Base-by-base conservation (phyloP, 2,888 invertebrate genomes). In the Cantharis nigra region DNA sequence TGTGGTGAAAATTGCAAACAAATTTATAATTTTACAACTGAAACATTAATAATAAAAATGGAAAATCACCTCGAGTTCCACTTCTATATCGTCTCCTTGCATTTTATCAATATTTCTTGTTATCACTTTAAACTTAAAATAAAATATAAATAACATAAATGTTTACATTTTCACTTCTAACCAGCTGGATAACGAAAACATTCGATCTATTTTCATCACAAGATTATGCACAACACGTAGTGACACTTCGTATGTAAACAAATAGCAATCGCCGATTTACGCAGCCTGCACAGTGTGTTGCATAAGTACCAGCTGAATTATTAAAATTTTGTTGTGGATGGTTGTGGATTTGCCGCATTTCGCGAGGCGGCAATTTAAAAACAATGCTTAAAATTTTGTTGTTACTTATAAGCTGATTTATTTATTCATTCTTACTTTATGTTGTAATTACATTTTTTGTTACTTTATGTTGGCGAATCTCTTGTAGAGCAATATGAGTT, bases 11-110 rank as follows among this genome's bases (percentile, higher is more conserved):
- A 28, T 13, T 65, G 9, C 3, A 70, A 11, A 18, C 23, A 18
- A 18, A 62, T 63, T 20, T 63, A 30, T 10, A 49, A 33, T 10
- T 33, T 62, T 63, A 13, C n/a, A 65, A 67, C 20, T 26, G 65
- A 13, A 23, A 23, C 23, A 5, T 23, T 23, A 72, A 65, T 16
- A 30, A 13, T 7, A 13, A 49, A 23, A n/a, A 67, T 63, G 5
- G 4, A 33, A 30, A 62, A 73, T 30, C 28, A 67, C 64, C 64
- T 81, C 76, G 70, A 83, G 83, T 82, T 82, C 80, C 49, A 82
- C 71, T 74, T 83, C 82, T 78, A 82, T 72, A 78, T 83, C 83
- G 71, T 83, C 82, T 78, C 83, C 83, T 79, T 83, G 83, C 83
- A 83, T 83, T 75, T 73, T 83, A 69, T 77, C 64, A 49, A 20